Evolutionary conservation across 2,113 vertebrate species (phyloP), one percentile per base, ranked within the genome.

Genomic region (Illadopsis cleaveri): DNA sequence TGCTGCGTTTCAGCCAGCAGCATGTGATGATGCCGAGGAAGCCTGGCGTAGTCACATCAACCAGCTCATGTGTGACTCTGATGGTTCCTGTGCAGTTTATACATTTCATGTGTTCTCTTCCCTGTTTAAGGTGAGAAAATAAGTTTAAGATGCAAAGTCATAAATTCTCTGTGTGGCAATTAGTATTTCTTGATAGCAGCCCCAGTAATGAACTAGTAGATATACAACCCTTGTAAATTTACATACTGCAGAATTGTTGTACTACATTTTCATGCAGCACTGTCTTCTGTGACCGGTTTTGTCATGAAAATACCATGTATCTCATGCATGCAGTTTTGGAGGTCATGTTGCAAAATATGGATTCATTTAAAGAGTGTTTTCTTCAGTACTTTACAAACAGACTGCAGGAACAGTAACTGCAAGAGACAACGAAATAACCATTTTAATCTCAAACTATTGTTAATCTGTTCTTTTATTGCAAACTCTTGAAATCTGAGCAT

Each of bases 21-120:
- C 98, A 18, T 99, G 98, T 47, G 98, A 99, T 9, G 98, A 99
- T 19, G 98, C 98, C 3, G 98, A 98, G 80, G 98, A 98, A 94
- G 99, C 99, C 38, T 99, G 99, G 99, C 99, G 98, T 20, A 99
- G 98, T 91, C 99, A 99, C 62, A 98, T 99, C 96, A 99, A 98
- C 98, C 99, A 99, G 96, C 99, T 99, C 79, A 98, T 99, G 98
- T 98, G 98, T 0, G 99, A 99, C 96, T 98, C 98, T 0, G 99
- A 99, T 11, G 99, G 99, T 5, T 99, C 99, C 53, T 99, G 99
- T 61, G 99, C 99, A 2, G 99, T 99, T 88, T 99, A 99, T 96
- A 99, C 99, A 30, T 99, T 99, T 98, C 99, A 99, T 51, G 99
- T 99, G 94, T 99, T 99, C 98, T 99, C 99, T 84, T 99, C 99